These are phyloP conservation scores for Macaca mulatta DNA, from an alignment of 2,113 vertebrate genomes.

Conservation along the genomic window DNA sequence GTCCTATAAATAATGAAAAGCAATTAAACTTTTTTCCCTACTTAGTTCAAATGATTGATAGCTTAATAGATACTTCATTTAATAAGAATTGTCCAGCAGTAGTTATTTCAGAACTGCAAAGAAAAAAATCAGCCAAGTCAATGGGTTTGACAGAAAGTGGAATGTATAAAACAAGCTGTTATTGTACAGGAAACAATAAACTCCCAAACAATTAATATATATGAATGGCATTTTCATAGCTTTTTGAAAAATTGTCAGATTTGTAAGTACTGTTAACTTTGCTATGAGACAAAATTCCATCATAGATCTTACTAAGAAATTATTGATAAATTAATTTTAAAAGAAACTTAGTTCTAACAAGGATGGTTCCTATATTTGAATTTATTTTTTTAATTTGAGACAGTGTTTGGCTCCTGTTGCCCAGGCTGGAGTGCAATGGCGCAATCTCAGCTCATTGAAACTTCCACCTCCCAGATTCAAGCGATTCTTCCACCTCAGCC, in stretches of 20 bases:
- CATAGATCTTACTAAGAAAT: conserved; percentile 31
- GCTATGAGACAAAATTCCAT: not conserved
- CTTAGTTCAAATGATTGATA: conserved; percentile 21
- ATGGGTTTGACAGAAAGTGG: conserved; percentile 22
- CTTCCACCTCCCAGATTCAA: no score
- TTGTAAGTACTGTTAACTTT: not conserved
- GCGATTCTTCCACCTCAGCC: no score
- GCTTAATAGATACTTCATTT: conserved; percentile 26
- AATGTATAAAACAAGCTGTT: conserved; percentile 16
- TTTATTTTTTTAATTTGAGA: not conserved
- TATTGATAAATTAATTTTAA: conserved; percentile 20
- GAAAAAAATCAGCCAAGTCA: conserved; percentile 2
- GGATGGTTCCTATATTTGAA: not conserved
- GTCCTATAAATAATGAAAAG: conserved; percentile 45
- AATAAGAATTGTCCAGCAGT: conserved; percentile 31
- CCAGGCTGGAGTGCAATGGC: no score
- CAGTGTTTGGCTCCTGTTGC: no score
- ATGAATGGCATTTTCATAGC: conserved; percentile 1
- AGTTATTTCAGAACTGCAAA: conserved; percentile 48
- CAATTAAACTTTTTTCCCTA: not conserved
- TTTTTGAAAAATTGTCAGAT: conserved; percentile 53
- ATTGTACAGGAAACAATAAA: not conserved
- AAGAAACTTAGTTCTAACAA: conserved; percentile 29
- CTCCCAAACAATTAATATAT: not conserved
- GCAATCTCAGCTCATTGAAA: no score